A percentile compares a stretch with the other conserved stretches of the same genome.
These are phyloP conservation scores for Enteromius fasciolatus DNA, from an alignment of 2,797 vertebrate species.

Conservation along the genomic window DNA sequence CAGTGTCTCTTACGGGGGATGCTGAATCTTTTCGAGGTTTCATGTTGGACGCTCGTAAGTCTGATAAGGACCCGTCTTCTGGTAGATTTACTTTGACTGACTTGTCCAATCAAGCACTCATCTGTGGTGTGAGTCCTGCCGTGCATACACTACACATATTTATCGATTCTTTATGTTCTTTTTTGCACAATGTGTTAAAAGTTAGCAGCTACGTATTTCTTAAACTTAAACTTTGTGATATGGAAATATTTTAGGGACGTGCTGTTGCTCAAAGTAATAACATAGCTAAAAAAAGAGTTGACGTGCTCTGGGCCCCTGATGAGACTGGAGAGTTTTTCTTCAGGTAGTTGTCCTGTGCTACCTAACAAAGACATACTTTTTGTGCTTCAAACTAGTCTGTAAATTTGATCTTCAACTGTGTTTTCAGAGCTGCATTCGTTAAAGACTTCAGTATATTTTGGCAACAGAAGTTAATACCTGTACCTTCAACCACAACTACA, in stretches of 20 bases:
- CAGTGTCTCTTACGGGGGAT: not conserved
- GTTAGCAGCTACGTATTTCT: not conserved
- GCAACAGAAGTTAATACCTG: not conserved
- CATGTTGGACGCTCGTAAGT: slow-evolving; percentile 29
- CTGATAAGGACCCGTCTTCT: accelerated
- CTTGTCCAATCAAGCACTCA: accelerated
- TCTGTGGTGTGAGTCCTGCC: slow-evolving; percentile 22
- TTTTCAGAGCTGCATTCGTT: slow-evolving; percentile 65
- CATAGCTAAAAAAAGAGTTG: accelerated
- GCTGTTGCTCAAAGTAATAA: slow-evolving; percentile 52
- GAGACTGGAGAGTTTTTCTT: slow-evolving; percentile 36
- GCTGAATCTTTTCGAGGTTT: accelerated
- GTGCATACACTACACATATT: not conserved
- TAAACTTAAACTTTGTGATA: not conserved
- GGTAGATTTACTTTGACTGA: slow-evolving; percentile 13
- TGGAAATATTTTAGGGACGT: slow-evolving; percentile 45
- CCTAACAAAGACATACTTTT: not conserved
- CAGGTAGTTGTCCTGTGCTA: slow-evolving; percentile 55
- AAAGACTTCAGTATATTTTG: accelerated
- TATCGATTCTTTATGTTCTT: not conserved
- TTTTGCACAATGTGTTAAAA: not conserved
- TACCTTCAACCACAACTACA: not conserved
- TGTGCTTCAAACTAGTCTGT: not conserved
- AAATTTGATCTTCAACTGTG: not conserved
- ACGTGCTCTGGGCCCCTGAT: slow-evolving; percentile 55